A percentile compares a stretch with the other conserved stretches of the same genome.
Conservation (phyloP, 2,797 vertebrate genomes). For the Anisognathus igniventris region DNA sequence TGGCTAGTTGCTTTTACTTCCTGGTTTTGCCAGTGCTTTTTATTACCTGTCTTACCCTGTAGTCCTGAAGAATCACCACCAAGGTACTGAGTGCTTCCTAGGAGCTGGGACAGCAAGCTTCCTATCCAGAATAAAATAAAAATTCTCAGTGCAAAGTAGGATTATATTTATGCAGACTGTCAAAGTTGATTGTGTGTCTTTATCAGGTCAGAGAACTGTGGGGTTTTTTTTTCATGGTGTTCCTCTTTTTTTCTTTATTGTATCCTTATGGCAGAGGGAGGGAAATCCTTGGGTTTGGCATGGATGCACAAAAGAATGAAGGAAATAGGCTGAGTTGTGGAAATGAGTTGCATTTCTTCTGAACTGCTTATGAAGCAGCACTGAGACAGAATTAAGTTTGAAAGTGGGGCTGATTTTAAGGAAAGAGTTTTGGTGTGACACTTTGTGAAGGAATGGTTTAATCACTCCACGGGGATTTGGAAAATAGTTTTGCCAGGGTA, state of each 20-base stretch:
- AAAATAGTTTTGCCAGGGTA: slow-evolving; percentile 86
- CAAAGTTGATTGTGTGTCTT: slow-evolving; percentile 78
- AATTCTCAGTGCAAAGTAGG: neutral
- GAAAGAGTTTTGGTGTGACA: slow-evolving; percentile 79
- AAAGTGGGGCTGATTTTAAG: slow-evolving; percentile 83
- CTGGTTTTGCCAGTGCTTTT: slow-evolving; percentile 83
- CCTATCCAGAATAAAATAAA: slow-evolving; percentile 71
- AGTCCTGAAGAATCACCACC: slow-evolving; percentile 76
- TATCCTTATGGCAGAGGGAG: slow-evolving; percentile 64
- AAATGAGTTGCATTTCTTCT: slow-evolving; percentile 80
- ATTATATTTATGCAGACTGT: slow-evolving; percentile 64
- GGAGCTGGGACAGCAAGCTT: slow-evolving; percentile 80
- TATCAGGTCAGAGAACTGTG: slow-evolving; percentile 80
- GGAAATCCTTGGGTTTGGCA: slow-evolving; percentile 39
- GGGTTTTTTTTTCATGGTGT: slow-evolving; percentile 74
- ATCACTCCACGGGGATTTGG: slow-evolving; percentile 82
- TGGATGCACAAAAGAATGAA: slow-evolving; percentile 78
- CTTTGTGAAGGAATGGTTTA: slow-evolving; percentile 85
- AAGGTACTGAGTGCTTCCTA: slow-evolving; percentile 73
- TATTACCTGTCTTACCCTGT: slow-evolving; percentile 78
- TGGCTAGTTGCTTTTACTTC: slow-evolving; percentile 76
- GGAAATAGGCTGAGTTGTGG: slow-evolving; percentile 79
- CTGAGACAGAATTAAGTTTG: slow-evolving; percentile 83
- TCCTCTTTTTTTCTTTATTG: slow-evolving; percentile 77
- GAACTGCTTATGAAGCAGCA: slow-evolving; percentile 85